Percentiles rank a stretch among this genome's conserved stretches.
These are phyloP conservation scores for Lydus trimaculatus DNA, from an alignment of 2,888 invertebrate genomes.

Conservation along the genomic window DNA sequence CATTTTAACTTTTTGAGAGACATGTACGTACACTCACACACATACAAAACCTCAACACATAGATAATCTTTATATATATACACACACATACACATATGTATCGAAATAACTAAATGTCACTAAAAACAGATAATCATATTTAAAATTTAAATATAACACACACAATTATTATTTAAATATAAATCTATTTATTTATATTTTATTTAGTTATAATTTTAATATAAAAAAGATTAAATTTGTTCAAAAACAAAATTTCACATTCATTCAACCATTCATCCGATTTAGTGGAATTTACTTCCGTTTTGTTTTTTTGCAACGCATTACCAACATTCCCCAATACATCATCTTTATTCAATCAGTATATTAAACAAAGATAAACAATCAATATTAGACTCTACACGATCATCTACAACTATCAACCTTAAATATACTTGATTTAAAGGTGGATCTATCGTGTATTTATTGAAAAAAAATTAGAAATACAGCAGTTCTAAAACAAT, in stretches of 20 bases:
- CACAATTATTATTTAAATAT: background rate
- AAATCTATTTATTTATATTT: background rate
- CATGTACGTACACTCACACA: background rate
- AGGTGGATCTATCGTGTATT: too few relatives aligned
- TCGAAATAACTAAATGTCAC: slow-evolving; percentile 22
- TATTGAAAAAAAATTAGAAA: too few relatives aligned
- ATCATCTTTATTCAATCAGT: background rate
- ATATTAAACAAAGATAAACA: background rate
- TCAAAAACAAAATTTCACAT: slow-evolving; percentile 36
- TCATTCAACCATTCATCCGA: slow-evolving; percentile 43
- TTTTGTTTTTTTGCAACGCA: background rate
- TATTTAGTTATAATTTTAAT: background rate
- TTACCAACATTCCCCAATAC: background rate
- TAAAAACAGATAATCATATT: slow-evolving; percentile 20
- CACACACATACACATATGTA: background rate
- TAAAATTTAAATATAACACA: too few relatives aligned
- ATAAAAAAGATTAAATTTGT: background rate
- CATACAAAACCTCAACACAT: background rate
- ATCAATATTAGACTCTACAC: too few relatives aligned
- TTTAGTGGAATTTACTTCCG: slow-evolving; percentile 34
- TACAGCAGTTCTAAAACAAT: too few relatives aligned
- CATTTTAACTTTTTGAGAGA: slow-evolving; percentile 26
- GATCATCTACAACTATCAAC: too few relatives aligned
- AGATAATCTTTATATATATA: background rate
- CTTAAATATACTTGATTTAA: too few relatives aligned